Conservation (phyloP, 1,140 invertebrate species). For the Oedothorax gibbosus region DNA sequence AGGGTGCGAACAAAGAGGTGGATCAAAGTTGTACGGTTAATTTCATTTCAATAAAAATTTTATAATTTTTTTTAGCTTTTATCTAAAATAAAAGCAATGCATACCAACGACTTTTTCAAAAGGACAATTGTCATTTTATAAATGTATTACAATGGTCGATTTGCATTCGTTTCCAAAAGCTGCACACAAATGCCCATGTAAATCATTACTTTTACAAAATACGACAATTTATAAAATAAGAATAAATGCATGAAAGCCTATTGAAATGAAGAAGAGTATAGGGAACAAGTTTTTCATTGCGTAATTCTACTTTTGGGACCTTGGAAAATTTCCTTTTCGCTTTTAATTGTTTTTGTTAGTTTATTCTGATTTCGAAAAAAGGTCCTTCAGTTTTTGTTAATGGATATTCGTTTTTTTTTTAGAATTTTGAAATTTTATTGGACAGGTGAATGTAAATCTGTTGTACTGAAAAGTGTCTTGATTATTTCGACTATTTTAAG, state of each 20-base stretch:
- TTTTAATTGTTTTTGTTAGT: neutral
- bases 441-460: no score
- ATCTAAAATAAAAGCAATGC: no score
- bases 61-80: no score
- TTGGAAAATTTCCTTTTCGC: constrained; percentile 9
- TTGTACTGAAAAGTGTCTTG: no score
- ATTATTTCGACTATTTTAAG: no score
- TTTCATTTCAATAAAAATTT: no score
- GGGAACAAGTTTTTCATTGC: neutral
- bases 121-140: neutral
- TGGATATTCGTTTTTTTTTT: no score
- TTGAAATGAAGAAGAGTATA: neutral
- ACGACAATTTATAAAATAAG: neutral
- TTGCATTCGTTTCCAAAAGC: neutral
- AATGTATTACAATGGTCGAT: neutral
- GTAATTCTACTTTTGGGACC: neutral
- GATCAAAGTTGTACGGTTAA: no score
- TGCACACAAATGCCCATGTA: neutral
- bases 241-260: neutral
- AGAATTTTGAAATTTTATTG: no score
- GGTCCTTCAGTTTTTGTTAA: no score
- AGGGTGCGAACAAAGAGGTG: no score
- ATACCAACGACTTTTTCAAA: neutral
- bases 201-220: neutral
- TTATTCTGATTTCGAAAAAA: neutral